These are phyloP conservation scores for Epizoanthus illoricatus DNA, from an alignment of 92 coral and sea anemone genomes.

Conservation along the genomic window DNA sequence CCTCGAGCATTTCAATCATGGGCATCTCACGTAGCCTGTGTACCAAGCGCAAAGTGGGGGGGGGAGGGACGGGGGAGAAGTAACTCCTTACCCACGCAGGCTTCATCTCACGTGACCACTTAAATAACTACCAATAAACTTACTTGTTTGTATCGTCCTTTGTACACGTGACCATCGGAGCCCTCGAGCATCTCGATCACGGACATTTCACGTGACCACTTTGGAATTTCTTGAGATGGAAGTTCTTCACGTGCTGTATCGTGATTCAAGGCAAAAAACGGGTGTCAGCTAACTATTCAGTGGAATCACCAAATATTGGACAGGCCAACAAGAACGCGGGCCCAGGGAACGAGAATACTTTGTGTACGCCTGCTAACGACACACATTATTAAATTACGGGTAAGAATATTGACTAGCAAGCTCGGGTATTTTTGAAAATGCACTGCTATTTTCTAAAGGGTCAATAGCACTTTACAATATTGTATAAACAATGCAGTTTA, in stretches of 20 bases:
- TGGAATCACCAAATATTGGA: neutral
- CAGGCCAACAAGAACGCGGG: neutral
- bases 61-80: too few relatives aligned
- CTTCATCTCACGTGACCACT: too few relatives aligned
- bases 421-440: neutral
- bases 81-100: too few relatives aligned
- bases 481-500: too few relatives aligned
- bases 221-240: constrained; percentile 47
- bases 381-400: neutral
- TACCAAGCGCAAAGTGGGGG: too few relatives aligned
- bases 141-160: constrained; percentile 83
- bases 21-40: constrained; percentile 79
- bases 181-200: constrained; percentile 87
- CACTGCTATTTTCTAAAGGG: too few relatives aligned
- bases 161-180: constrained; percentile 92
- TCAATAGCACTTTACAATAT: too few relatives aligned
- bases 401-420: neutral
- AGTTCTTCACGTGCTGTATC: constrained; percentile 68
- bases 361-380: neutral
- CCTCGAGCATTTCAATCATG: constrained; percentile 77
- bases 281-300: neutral
- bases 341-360: too few relatives aligned
- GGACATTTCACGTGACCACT: constrained; percentile 86
- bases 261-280: neutral
- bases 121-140: neutral